phyloP scores from a whole-genome alignment of 1,140 invertebrate genomes.

The Pteromalus puparum region DNA sequence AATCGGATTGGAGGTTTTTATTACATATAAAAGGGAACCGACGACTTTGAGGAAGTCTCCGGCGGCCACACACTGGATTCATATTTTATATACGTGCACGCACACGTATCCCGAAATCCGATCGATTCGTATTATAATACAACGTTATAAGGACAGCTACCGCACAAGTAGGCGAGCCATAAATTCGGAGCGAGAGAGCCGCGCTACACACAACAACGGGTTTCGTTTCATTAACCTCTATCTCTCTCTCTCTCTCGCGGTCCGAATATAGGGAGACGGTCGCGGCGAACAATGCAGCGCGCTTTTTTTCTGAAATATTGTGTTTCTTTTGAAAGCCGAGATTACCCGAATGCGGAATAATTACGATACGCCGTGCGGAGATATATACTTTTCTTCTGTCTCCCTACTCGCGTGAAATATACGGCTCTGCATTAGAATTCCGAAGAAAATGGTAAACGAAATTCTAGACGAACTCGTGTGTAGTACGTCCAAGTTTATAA shows the following conservation, averaged over 20 bases:
- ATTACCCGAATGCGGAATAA: background rate
- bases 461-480: background rate
- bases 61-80: background rate
- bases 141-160: background rate
- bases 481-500: too few relatives aligned
- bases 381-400: background rate
- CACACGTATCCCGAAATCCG: background rate
- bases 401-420: too few relatives aligned
- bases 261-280: too few relatives aligned
- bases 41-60: background rate
- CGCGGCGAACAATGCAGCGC: too few relatives aligned
- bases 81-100: background rate
- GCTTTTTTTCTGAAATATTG: background rate
- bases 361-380: background rate
- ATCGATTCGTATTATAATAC: background rate
- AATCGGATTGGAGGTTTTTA: background rate
- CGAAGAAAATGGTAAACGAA: background rate
- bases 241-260: background rate
- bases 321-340: background rate
- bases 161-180: slow-evolving; percentile 5
- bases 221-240: background rate
- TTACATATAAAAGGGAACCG: background rate
- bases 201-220: background rate
- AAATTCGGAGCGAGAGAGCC: background rate
- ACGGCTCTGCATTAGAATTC: too few relatives aligned